Evolutionary conservation across 2,888 invertebrate species (phyloP).

Genomic region (Tipula lateralis): DNA sequence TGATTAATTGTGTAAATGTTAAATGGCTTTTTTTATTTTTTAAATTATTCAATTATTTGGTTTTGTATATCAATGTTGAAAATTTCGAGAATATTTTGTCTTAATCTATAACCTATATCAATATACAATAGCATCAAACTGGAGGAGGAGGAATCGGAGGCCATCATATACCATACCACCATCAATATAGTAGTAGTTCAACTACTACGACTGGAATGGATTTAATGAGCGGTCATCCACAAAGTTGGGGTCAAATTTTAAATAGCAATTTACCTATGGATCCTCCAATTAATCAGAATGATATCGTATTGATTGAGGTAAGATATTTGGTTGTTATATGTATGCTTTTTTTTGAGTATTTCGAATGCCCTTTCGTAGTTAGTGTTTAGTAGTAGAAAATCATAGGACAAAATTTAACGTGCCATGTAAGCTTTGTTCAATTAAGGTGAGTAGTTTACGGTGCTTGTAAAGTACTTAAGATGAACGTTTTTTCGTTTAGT

Average conservation of each 20-base stretch:
- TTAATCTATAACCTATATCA: not conserved
- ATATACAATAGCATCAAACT: not conserved
- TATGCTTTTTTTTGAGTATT: no score
- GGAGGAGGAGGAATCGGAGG: not conserved
- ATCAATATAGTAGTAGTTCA: not conserved
- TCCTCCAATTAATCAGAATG: slow-evolving; percentile 47
- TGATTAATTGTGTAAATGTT: not conserved
- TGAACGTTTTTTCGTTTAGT: no score
- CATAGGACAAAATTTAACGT: no score
- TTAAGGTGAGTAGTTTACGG: no score
- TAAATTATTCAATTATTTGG: slow-evolving; percentile 28
- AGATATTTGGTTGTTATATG: no score
- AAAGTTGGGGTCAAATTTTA: slow-evolving; percentile 38
- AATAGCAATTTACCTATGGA: slow-evolving; percentile 37
- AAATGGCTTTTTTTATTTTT: slow-evolving; percentile 24
- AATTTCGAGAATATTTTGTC: not conserved
- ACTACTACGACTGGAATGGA: slow-evolving; percentile 44
- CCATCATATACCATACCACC: not conserved
- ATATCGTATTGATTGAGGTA: slow-evolving; percentile 50
- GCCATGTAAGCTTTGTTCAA: no score
- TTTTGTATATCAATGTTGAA: not conserved
- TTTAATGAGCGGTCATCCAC: slow-evolving; percentile 43
- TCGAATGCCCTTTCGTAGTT: not conserved
- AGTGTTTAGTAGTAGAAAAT: not conserved
- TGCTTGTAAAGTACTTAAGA: no score